These are phyloP conservation scores for Drosophila arizonae DNA, from an alignment of 1,140 invertebrate species.

Conservation along the genomic window DNA sequence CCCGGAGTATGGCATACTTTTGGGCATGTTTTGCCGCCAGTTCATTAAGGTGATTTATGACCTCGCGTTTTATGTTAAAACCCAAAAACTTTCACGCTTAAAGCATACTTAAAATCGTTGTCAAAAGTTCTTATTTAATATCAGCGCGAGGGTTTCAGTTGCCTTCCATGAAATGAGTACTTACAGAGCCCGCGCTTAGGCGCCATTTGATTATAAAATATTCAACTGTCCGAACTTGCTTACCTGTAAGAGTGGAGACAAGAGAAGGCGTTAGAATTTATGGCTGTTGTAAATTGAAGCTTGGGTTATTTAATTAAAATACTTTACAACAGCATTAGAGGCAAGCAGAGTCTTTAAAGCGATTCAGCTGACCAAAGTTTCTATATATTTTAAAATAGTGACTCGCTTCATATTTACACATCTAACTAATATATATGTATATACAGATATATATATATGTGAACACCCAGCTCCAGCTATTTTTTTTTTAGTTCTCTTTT, in stretches of 20 bases:
- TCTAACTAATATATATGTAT: no score
- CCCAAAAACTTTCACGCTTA: constrained; percentile 8
- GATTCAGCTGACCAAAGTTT: no score
- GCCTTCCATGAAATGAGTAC: constrained; percentile 15
- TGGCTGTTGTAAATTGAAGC: neutral
- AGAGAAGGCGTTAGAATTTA: neutral
- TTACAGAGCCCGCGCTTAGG: constrained; percentile 18
- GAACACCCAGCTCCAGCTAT: no score
- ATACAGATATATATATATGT: no score
- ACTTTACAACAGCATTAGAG: neutral
- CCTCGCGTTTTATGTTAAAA: constrained; percentile 7
- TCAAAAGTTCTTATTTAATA: constrained; percentile 15
- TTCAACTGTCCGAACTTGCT: constrained; percentile 22
- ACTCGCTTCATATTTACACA: no score
- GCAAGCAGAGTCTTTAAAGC: no score
- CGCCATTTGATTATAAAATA: constrained; percentile 4
- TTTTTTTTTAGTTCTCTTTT: neutral
- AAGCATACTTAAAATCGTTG: constrained; percentile 9
- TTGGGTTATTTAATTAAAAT: neutral
- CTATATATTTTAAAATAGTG: no score
- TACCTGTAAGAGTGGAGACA: constrained; percentile 49
- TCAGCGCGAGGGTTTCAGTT: neutral
- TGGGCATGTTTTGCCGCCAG: neutral
- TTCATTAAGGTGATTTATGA: constrained; percentile 50
- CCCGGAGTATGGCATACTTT: neutral